These are phyloP conservation scores for Macrotrachela quadricornifera DNA, from an alignment of 1,140 invertebrate species.

Conservation along the genomic window DNA sequence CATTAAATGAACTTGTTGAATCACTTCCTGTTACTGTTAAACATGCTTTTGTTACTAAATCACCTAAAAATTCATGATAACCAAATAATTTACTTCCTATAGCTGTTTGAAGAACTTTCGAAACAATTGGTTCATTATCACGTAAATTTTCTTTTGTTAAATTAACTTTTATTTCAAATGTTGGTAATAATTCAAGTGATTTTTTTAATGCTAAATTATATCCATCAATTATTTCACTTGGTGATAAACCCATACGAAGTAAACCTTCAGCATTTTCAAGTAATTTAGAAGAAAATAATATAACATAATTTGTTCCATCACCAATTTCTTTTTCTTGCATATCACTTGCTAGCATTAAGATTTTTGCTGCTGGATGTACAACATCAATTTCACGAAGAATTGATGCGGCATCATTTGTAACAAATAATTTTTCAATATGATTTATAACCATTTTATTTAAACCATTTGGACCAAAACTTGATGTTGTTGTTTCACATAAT, in stretches of 20 bases:
- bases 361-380: constrained; percentile 79
- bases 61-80: constrained; percentile 71
- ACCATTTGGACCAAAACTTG: constrained; percentile 76
- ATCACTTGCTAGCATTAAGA: constrained; percentile 79
- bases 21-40: neutral
- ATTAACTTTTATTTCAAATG: too few relatives aligned
- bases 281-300: constrained; percentile 73
- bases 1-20: constrained; percentile 33
- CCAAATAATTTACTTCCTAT: constrained; percentile 97
- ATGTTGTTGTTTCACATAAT: constrained; percentile 68
- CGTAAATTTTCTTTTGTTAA: too few relatives aligned
- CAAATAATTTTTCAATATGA: constrained; percentile 90
- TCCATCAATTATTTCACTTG: constrained; percentile 77
- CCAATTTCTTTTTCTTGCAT: constrained; percentile 98
- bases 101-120: constrained; percentile 45
- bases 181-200: constrained; percentile 47
- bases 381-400: constrained; percentile 85
- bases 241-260: constrained; percentile 72
- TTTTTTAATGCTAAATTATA: constrained; percentile 76
- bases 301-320: constrained; percentile 94
- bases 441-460: constrained; percentile 96
- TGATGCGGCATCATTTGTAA: constrained; percentile 94
- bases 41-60: constrained; percentile 67
- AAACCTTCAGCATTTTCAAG: constrained; percentile 75
- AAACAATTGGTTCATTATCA: too few relatives aligned